A percentile compares a stretch with the other conserved stretches of the same genome.
phyloP scores from a whole-genome alignment of 2,113 vertebrate species.

The Malaclemys terrapin region DNA sequence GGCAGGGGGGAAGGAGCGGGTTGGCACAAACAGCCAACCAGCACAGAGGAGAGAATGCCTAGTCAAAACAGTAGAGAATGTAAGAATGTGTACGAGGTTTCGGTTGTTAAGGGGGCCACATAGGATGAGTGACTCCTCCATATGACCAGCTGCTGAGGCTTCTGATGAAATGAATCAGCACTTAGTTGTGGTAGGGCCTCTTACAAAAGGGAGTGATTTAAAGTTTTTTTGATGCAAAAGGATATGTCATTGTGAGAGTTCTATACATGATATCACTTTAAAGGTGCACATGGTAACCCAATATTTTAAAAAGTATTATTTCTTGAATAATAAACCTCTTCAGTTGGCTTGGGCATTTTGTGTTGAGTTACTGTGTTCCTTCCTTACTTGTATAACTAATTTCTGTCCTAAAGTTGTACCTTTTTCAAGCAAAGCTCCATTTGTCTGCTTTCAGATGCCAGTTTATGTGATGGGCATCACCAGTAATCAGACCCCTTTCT shows the following conservation, averaged over 20 bases:
- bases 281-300: background rate
- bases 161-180: background rate
- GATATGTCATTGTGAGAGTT: background rate
- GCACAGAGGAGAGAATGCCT: background rate
- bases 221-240: background rate
- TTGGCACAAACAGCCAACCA: too few species aligned
- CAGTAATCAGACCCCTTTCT: slow-evolving; percentile 93
- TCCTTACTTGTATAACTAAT: background rate
- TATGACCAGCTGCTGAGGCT: background rate
- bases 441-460: slow-evolving; percentile 82
- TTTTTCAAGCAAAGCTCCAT: background rate
- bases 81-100: background rate
- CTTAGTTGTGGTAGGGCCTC: background rate
- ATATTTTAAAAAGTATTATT: background rate
- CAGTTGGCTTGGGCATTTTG: background rate
- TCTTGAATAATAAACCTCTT: background rate
- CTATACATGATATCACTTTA: background rate
- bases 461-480: slow-evolving; percentile 93
- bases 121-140: background rate
- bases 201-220: background rate
- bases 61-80: background rate
- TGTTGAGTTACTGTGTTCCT: background rate
- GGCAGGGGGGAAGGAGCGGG: background rate
- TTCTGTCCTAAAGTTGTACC: background rate
- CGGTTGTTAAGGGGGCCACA: background rate